Percentiles rank a stretch among this genome's conserved stretches.
Evolutionary conservation across 2,797 vertebrate species (phyloP).

Genomic region (Enteromius paludinosus): DNA sequence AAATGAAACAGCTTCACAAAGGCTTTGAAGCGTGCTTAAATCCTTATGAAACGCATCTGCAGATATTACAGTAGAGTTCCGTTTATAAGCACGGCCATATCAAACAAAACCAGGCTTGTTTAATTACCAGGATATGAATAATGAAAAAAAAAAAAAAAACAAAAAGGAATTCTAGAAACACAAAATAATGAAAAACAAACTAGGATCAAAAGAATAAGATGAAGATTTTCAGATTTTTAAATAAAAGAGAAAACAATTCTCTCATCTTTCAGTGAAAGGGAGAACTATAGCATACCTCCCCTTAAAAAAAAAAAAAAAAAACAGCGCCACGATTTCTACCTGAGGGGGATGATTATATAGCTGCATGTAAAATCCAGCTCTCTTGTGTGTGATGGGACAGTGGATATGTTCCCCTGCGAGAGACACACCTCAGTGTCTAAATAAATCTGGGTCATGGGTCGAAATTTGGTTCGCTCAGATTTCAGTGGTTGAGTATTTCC

Average conservation of each 20-base stretch:
- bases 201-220: conserved; percentile 3
- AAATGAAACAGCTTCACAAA: background rate
- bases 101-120: conserved; percentile 7
- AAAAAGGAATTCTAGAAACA: conserved; percentile 4
- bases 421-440: conserved; percentile 27
- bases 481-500: conserved; percentile 36
- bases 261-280: conserved; percentile 21
- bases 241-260: conserved; percentile 2
- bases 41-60: background rate
- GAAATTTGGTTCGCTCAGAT: conserved; percentile 61
- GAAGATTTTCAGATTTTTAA: conserved; percentile 9
- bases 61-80: background rate
- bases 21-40: conserved; percentile 5
- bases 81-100: conserved; percentile 1
- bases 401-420: conserved; percentile 38
- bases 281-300: conserved; percentile 14
- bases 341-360: conserved; percentile 33
- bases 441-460: conserved; percentile 20
- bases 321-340: conserved; percentile 23
- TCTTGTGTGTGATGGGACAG: conserved; percentile 40
- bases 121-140: conserved; percentile 7
- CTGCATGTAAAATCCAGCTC: conserved; percentile 40
- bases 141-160: background rate
- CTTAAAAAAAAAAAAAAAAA: background rate
- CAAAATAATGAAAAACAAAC: conserved; percentile 19